phyloP scores from a whole-genome alignment of 2,888 invertebrate genomes.

The Cerceris rybyensis region DNA sequence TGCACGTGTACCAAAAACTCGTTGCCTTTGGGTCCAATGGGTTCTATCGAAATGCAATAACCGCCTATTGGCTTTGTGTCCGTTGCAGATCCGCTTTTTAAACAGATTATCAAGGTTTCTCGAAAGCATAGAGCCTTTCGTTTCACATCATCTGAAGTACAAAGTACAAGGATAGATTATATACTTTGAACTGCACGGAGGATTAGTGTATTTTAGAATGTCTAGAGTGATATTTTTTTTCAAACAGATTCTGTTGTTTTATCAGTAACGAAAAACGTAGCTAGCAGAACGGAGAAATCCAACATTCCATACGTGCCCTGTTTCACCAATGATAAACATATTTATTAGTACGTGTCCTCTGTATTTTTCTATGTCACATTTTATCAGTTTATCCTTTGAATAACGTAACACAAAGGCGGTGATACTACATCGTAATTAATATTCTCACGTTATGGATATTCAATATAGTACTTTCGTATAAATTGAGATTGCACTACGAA shows the following conservation, averaged over 20 bases:
- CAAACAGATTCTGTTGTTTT: background rate
- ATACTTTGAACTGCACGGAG: background rate
- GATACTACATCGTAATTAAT: no score
- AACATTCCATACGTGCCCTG: constrained; percentile 36
- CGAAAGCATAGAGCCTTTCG: constrained; percentile 68
- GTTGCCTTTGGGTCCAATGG: constrained; percentile 82
- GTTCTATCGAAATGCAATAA: constrained; percentile 78
- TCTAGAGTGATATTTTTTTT: constrained; percentile 10
- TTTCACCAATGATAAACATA: constrained; percentile 35
- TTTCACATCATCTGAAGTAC: constrained; percentile 59
- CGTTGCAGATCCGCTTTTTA: constrained; percentile 53
- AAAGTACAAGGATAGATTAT: constrained; percentile 6
- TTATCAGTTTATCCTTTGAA: constrained; percentile 8
- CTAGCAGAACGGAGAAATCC: background rate
- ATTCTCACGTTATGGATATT: no score
- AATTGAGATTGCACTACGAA: constrained; percentile 2
- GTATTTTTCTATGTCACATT: constrained; percentile 40
- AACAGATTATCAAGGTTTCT: constrained; percentile 68
- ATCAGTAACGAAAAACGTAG: background rate
- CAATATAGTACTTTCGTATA: constrained; percentile 17
- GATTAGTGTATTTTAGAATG: background rate
- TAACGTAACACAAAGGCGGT: no score
- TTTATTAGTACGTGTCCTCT: constrained; percentile 24
- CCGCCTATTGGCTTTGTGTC: constrained; percentile 64
- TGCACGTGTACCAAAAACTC: constrained; percentile 86